Evolutionary conservation across 1,140 invertebrate genomes (phyloP).

Genomic region (Heterodera carotae): DNA sequence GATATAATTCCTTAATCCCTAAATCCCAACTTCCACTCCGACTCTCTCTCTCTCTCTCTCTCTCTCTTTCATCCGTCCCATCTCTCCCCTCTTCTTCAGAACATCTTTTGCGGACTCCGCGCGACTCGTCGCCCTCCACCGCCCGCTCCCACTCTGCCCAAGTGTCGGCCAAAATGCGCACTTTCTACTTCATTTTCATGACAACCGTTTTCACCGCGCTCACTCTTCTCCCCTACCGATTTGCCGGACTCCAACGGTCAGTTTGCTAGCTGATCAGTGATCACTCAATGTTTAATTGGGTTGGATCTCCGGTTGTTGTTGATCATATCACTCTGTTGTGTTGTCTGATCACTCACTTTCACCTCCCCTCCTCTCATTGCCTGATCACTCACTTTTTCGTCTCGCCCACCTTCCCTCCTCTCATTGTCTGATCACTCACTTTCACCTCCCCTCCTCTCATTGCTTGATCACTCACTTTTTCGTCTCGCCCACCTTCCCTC

Average conservation of each 20-base stretch:
- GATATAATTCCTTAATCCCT: background rate
- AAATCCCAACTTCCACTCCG: no score
- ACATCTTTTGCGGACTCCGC: constrained; percentile 25
- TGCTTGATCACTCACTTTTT: no score
- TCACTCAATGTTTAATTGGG: constrained; percentile 2
- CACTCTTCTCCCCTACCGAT: constrained; percentile 51
- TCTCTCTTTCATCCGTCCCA: no score
- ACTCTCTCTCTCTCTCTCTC: no score
- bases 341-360: background rate
- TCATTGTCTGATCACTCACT: background rate
- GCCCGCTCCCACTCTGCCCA: constrained; percentile 46
- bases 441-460: background rate
- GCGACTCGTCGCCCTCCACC: constrained; percentile 16
- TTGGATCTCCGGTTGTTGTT: no score
- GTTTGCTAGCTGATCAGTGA: no score
- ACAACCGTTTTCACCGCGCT: constrained; percentile 56
- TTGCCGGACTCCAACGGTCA: constrained; percentile 38
- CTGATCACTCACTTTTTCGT: no score
- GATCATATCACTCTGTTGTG: no score
- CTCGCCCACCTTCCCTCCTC: no score
- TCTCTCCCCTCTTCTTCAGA: background rate
- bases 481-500: no score
- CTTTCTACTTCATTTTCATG: constrained; percentile 59
- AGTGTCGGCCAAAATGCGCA: constrained; percentile 48
- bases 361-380: background rate